Conservation (phyloP, 2,888 invertebrate species). For the Drosophila glabriapex region DNA sequence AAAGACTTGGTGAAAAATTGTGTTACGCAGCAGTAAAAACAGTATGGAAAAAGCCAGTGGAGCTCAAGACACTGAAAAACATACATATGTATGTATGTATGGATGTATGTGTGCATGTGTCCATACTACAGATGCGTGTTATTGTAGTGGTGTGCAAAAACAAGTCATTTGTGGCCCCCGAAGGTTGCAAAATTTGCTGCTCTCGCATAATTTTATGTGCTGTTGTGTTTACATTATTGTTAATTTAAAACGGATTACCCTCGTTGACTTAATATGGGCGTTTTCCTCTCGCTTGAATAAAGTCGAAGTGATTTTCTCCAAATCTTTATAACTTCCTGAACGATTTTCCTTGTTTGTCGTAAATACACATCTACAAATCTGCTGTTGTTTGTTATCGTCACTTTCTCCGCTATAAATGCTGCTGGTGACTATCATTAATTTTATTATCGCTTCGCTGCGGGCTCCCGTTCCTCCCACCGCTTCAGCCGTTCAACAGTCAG, state of each 20-base stretch:
- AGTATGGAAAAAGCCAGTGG: conserved; percentile 68
- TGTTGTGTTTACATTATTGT: conserved; percentile 30
- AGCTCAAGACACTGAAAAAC: conserved; percentile 61
- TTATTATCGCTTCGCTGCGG: conserved; percentile 66
- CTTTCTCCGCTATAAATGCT: conserved; percentile 54
- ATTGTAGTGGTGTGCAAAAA: conserved; percentile 65
- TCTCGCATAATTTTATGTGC: conserved; percentile 20
- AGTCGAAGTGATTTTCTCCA: conserved; percentile 14
- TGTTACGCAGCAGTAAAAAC: conserved; percentile 71
- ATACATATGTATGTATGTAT: conserved; percentile 21
- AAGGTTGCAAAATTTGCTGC: conserved; percentile 26
- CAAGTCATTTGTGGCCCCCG: conserved; percentile 58
- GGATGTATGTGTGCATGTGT: neutral
- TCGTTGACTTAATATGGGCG: conserved; percentile 48
- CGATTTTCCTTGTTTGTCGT: conserved; percentile 34
- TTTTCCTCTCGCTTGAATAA: conserved; percentile 25
- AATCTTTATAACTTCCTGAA: conserved; percentile 9
- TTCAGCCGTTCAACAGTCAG: conserved; percentile 41
- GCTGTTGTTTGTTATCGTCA: conserved; percentile 47
- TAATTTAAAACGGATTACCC: conserved; percentile 15
- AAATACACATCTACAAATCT: conserved; percentile 10
- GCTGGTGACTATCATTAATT: conserved; percentile 37
- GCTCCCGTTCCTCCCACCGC: conserved; percentile 22
- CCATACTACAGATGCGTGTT: conserved; percentile 21
- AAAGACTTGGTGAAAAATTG: conserved; percentile 28